A percentile compares a stretch with the other conserved stretches of the same genome.
Conservation (phyloP, 2,113 vertebrate genomes). For the Peucedramus taeniatus region DNA sequence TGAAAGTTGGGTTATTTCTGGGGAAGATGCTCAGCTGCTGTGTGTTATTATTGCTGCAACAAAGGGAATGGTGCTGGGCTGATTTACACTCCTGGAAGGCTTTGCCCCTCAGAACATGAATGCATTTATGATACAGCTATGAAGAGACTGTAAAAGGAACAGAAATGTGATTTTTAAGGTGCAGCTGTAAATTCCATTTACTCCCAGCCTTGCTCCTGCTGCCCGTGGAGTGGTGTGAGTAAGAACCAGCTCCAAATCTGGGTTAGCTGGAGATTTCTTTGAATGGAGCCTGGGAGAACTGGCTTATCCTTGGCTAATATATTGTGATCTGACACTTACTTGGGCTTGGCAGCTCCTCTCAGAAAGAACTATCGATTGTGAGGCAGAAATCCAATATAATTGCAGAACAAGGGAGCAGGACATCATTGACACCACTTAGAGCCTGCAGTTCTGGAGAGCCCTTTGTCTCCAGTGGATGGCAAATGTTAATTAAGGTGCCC, state of each 20-base stretch:
- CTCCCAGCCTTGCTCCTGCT: background rate
- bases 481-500: constrained; percentile 20
- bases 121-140: background rate
- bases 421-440: constrained; percentile 30
- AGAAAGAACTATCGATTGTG: background rate
- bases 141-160: background rate
- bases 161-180: background rate
- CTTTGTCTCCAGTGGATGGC: background rate
- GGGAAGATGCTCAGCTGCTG: background rate
- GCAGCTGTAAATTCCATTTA: background rate
- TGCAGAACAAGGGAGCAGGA: background rate
- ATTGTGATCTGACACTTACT: background rate
- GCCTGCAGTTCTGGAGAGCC: background rate
- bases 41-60: background rate
- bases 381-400: constrained; percentile 11
- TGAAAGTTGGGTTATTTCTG: background rate
- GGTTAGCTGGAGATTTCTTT: background rate
- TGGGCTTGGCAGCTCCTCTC: constrained; percentile 24
- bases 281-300: background rate
- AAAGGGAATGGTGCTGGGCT: background rate
- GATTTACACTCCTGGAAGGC: background rate
- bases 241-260: background rate
- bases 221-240: background rate
- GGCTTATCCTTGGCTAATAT: background rate
- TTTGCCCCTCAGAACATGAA: background rate